Conservation (phyloP, 1,140 invertebrate species). For the Parapsyche elsis region DNA sequence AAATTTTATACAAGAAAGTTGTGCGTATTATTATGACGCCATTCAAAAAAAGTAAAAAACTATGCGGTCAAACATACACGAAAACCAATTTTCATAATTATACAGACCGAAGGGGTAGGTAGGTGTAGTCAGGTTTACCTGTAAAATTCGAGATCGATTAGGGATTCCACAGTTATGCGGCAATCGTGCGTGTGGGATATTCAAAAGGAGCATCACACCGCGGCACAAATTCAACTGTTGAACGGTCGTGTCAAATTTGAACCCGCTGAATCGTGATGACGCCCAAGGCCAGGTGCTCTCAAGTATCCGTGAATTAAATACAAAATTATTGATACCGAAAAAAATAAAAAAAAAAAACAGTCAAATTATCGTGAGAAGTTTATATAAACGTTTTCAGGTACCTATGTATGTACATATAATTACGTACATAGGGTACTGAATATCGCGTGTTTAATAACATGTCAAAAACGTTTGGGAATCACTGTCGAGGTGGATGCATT, state of each 20-base stretch:
- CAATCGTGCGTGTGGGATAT: conserved; percentile 15
- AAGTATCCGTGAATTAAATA: too few relatives aligned
- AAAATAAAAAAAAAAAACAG: too few relatives aligned
- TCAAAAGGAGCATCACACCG: not conserved
- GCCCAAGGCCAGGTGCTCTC: not conserved
- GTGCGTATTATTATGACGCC: too few relatives aligned
- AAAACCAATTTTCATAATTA: conserved; percentile 16
- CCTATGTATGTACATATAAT: too few relatives aligned
- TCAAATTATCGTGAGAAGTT: too few relatives aligned
- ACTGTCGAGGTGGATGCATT: conserved; percentile 17
- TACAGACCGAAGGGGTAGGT: not conserved
- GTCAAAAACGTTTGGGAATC: conserved; percentile 10
- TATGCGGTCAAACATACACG: too few relatives aligned
- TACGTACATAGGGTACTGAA: too few relatives aligned
- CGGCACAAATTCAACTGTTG: conserved; percentile 9
- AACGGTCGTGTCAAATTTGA: conserved; percentile 28
- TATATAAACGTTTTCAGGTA: too few relatives aligned
- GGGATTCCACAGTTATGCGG: conserved; percentile 1
- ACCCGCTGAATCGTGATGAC: not conserved
- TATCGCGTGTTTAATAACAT: not conserved
- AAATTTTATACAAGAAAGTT: too few relatives aligned
- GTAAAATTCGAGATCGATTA: conserved; percentile 10
- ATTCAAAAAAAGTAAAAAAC: too few relatives aligned
- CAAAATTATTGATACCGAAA: too few relatives aligned
- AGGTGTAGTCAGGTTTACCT: too few relatives aligned